Evolutionary conservation across 2,888 invertebrate species (phyloP).

Genomic region (Dryococelus australis): DNA sequence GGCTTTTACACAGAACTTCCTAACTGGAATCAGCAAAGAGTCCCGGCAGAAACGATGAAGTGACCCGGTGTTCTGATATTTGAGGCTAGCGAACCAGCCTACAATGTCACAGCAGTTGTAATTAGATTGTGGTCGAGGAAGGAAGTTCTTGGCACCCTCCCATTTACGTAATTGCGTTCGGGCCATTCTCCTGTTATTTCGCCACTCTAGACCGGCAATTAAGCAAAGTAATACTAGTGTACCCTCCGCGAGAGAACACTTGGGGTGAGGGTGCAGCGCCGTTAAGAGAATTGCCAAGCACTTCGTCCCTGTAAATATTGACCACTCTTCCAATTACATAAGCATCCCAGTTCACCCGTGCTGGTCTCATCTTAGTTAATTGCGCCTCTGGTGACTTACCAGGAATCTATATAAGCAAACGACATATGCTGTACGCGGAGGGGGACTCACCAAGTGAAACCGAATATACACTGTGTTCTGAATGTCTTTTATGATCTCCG

Average conservation of each 20-base stretch:
- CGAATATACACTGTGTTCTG: too few relatives aligned
- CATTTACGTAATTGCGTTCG: constrained; percentile 26
- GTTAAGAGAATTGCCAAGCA: too few relatives aligned
- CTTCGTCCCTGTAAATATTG: too few relatives aligned
- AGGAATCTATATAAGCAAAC: too few relatives aligned
- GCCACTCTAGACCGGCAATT: constrained; percentile 3
- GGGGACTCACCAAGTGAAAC: too few relatives aligned
- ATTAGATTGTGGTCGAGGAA: constrained; percentile 12
- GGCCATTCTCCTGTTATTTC: constrained; percentile 21
- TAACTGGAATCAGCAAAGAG: neutral
- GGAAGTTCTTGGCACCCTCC: constrained; percentile 5
- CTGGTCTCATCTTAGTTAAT: too few relatives aligned
- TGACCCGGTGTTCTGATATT: neutral
- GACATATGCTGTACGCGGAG: too few relatives aligned
- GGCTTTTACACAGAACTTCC: neutral
- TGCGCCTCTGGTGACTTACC: too few relatives aligned
- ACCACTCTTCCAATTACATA: too few relatives aligned
- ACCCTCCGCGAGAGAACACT: neutral
- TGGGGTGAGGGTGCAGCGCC: too few relatives aligned
- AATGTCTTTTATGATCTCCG: too few relatives aligned
- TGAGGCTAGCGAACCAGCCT: neutral
- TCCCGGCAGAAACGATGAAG: neutral
- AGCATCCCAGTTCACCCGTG: too few relatives aligned
- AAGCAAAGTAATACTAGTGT: constrained; percentile 9
- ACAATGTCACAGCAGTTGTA: constrained; percentile 8